A percentile compares a stretch with the other conserved stretches of the same genome.
Conservation (phyloP, 2,888 invertebrate genomes). For the Smittia aterrima region DNA sequence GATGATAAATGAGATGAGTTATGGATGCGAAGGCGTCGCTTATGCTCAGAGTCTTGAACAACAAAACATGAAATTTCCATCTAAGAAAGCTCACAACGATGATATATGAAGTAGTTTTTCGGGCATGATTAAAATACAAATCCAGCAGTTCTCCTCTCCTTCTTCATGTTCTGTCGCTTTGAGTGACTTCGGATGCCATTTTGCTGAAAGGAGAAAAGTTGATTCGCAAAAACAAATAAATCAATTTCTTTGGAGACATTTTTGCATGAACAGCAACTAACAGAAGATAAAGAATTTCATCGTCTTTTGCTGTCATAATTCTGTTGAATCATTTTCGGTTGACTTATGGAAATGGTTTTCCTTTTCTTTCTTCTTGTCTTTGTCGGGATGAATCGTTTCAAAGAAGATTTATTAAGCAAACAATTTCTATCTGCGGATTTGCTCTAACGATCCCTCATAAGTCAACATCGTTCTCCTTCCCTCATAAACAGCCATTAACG, state of each 20-base stretch:
- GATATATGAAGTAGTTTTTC: constrained; percentile 39
- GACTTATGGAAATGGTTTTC: neutral
- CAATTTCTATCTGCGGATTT: neutral
- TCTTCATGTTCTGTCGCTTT: neutral
- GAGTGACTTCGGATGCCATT: neutral
- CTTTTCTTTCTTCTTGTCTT: no score
- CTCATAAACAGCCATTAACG: neutral
- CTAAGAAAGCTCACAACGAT: constrained; percentile 23
- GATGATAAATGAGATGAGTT: constrained; percentile 39
- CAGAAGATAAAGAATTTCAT: constrained; percentile 8
- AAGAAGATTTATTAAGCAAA: constrained; percentile 38
- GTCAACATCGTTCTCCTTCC: neutral
- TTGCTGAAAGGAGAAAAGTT: neutral
- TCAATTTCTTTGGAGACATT: constrained; percentile 25
- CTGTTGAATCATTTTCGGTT: constrained; percentile 26
- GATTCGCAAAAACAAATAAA: constrained; percentile 23
- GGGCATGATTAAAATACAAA: constrained; percentile 39
- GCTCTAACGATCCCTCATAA: constrained; percentile 28
- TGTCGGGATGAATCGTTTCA: neutral
- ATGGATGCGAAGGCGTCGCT: constrained; percentile 39
- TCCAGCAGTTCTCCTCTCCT: neutral
- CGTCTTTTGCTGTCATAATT: constrained; percentile 33
- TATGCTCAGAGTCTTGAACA: constrained; percentile 7
- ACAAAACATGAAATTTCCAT: constrained; percentile 25
- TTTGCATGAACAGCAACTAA: constrained; percentile 18